These are phyloP conservation scores for Drosophila incognita DNA, from an alignment of 2,888 invertebrate genomes.

Conservation along the genomic window DNA sequence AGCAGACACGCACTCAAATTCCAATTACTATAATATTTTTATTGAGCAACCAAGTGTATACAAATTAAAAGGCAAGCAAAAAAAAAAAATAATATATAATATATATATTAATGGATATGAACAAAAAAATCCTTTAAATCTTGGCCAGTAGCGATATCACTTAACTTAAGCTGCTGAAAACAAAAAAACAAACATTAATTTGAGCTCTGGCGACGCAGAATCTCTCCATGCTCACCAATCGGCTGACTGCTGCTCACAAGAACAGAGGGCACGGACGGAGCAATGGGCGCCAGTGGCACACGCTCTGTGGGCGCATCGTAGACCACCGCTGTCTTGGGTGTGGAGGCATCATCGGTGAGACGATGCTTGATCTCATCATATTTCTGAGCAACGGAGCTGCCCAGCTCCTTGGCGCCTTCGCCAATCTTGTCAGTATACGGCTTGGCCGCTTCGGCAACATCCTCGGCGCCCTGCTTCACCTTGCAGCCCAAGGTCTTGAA, in stretches of 20 bases:
- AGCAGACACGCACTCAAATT: slow-evolving; percentile 1
- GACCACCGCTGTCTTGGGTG: slow-evolving; percentile 24
- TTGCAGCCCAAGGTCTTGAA: slow-evolving; percentile 81
- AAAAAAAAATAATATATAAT: not conserved
- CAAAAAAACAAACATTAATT: slow-evolving; percentile 2
- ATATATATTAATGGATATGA: too few relatives aligned
- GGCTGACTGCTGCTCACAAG: slow-evolving; percentile 15
- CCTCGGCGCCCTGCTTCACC: slow-evolving; percentile 79
- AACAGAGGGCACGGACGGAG: slow-evolving; percentile 39
- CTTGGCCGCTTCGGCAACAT: slow-evolving; percentile 75
- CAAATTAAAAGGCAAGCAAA: not conserved
- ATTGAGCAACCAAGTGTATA: slow-evolving; percentile 11
- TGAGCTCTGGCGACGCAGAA: not conserved
- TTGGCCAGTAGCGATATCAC: not conserved
- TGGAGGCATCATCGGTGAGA: slow-evolving; percentile 64
- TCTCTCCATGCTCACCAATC: slow-evolving; percentile 20
- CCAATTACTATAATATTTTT: slow-evolving; percentile 1
- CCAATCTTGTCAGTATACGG: slow-evolving; percentile 80
- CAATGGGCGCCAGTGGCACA: slow-evolving; percentile 77
- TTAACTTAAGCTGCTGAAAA: slow-evolving; percentile 18
- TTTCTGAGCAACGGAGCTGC: slow-evolving; percentile 75
- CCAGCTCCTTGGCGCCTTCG: slow-evolving; percentile 78
- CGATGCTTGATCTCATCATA: slow-evolving; percentile 82
- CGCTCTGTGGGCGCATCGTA: slow-evolving; percentile 75
- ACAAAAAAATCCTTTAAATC: slow-evolving; percentile 1